A percentile compares a stretch with the other conserved stretches of the same genome.
These are phyloP conservation scores for Horisme vitalbata DNA, from an alignment of 2,888 invertebrate genomes.

Conservation along the genomic window DNA sequence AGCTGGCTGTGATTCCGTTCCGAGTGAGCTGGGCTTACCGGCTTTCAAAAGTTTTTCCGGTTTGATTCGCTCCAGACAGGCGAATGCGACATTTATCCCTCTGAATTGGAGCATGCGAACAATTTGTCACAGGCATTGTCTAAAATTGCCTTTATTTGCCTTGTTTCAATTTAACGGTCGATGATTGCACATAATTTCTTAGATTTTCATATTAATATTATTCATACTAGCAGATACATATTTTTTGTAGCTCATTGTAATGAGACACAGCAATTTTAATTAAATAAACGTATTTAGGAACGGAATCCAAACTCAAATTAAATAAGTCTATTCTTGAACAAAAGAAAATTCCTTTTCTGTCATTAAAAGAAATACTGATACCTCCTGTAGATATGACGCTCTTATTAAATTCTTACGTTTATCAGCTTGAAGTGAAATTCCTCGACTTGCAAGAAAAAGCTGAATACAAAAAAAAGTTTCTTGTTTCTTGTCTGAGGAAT, in stretches of 20 bases:
- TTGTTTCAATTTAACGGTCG: slow-evolving; percentile 8
- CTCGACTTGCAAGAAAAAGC: slow-evolving; percentile 58
- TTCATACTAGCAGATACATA: too few relatives aligned
- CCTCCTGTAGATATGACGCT: slow-evolving; percentile 62
- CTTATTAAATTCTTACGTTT: slow-evolving; percentile 79
- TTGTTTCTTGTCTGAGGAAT: slow-evolving; percentile 67
- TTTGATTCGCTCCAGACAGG: slow-evolving; percentile 60
- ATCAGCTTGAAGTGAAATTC: slow-evolving; percentile 66
- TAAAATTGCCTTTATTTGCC: slow-evolving; percentile 16
- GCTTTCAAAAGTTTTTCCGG: slow-evolving; percentile 71
- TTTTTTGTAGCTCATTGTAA: too few relatives aligned
- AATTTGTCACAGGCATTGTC: slow-evolving; percentile 23
- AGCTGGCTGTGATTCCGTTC: slow-evolving; percentile 76
- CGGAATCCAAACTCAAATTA: slow-evolving; percentile 13
- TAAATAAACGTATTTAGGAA: too few relatives aligned
- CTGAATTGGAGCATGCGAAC: slow-evolving; percentile 28
- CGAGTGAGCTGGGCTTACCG: slow-evolving; percentile 59
- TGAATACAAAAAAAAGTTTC: slow-evolving; percentile 63
- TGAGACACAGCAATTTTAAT: too few relatives aligned
- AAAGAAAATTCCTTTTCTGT: slow-evolving; percentile 37
- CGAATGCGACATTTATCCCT: slow-evolving; percentile 40
- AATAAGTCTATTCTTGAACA: slow-evolving; percentile 6
- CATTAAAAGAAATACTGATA: slow-evolving; percentile 45
- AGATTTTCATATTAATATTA: background rate
- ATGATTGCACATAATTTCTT: background rate